Conservation (phyloP, 2,113 vertebrate genomes). For the Malurus cyaneus region DNA sequence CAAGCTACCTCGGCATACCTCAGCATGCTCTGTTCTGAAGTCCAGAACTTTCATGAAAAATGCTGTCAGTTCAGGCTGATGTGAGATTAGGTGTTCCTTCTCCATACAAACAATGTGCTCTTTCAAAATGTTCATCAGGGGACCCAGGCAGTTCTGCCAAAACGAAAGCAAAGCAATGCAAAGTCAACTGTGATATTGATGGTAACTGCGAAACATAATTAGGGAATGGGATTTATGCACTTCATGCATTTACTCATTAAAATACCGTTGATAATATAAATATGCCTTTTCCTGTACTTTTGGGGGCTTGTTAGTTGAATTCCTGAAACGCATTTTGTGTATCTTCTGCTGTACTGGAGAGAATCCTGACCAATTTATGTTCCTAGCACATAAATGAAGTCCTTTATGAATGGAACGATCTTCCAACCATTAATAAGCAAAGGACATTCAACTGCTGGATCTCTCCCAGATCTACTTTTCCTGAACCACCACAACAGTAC, state of each 20-base stretch:
- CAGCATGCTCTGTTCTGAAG: slow-evolving; percentile 82
- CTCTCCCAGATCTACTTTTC: neutral
- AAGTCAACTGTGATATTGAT: neutral
- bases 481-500: neutral
- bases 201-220: neutral
- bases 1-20: slow-evolving; percentile 83
- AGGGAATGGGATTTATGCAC: neutral
- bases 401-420: neutral
- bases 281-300: neutral
- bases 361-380: neutral
- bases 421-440: neutral
- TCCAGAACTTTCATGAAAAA: slow-evolving; percentile 91
- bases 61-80: slow-evolving; percentile 88
- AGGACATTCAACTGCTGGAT: neutral
- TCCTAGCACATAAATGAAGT: neutral
- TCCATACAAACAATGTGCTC: slow-evolving; percentile 88
- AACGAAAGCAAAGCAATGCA: neutral
- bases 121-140: slow-evolving; percentile 87
- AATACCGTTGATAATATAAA: neutral
- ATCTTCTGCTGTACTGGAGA: neutral
- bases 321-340: neutral
- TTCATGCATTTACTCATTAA: neutral
- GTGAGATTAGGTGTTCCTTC: slow-evolving; percentile 81
- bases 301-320: neutral
- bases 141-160: slow-evolving; percentile 77